These are phyloP conservation scores for Psilopogon haemacephalus DNA, from an alignment of 2,113 vertebrate genomes.

Conservation along the genomic window DNA sequence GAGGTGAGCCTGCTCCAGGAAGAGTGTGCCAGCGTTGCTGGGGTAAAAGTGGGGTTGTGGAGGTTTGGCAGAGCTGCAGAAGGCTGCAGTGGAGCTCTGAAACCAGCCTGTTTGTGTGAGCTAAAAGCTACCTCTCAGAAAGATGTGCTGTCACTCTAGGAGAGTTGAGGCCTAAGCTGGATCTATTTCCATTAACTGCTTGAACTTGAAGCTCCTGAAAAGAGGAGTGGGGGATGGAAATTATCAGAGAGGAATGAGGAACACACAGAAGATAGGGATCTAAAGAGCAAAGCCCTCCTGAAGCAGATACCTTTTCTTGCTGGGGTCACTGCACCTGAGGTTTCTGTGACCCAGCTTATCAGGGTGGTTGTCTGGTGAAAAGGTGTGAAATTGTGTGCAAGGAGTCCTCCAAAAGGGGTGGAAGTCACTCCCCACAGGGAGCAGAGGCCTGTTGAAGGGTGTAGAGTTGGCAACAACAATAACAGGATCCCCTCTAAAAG, in stretches of 20 bases:
- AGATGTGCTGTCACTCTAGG: background rate
- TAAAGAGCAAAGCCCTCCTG: constrained; percentile 2
- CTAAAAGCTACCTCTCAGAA: background rate
- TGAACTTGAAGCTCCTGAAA: constrained; percentile 1
- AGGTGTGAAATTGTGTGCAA: background rate
- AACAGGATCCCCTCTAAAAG: background rate
- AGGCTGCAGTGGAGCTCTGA: background rate
- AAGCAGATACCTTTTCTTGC: constrained; percentile 6
- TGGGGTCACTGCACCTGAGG: constrained; percentile 41
- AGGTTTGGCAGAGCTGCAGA: background rate
- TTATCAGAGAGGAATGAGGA: constrained; percentile 42
- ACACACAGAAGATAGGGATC: background rate
- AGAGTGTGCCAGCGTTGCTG: background rate
- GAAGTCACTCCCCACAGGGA: background rate
- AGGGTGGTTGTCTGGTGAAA: background rate
- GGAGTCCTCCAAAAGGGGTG: background rate
- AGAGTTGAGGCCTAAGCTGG: background rate
- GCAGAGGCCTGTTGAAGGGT: background rate
- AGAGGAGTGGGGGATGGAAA: background rate
- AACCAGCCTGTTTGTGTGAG: fast-evolving
- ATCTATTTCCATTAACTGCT: background rate
- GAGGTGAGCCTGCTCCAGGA: background rate
- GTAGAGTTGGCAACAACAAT: background rate
- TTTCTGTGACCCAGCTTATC: background rate
- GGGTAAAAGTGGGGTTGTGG: background rate